Evolutionary conservation across 1,140 invertebrate genomes (phyloP), one percentile per base, ranked within the genome.

Genomic region (Drosophila kanapiae): DNA sequence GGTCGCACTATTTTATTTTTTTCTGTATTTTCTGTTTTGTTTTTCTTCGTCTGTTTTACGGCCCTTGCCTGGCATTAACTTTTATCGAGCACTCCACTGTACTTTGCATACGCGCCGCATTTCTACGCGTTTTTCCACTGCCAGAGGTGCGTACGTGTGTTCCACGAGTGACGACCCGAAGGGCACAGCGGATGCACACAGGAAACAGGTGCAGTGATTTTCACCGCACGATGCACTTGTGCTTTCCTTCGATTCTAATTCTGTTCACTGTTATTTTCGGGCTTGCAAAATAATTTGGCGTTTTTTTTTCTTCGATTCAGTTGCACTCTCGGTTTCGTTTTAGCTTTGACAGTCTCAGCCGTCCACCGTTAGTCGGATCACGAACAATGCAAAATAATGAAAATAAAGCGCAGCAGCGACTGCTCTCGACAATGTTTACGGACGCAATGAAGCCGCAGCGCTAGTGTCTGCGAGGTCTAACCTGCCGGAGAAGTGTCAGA

Each of bases 131-230:
- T 69, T 64, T 33, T 16, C 80, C 80, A 68, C 68, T 77, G 72
- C 64, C 80, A 80, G 60, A 86, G 82, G 79, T 86, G 79, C 83
- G 79, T 87, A 86, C 83, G 82, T 85, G 82, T 81, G 82, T 70
- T 48, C 47, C 80, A 56, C 69, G 54, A 27, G 47, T 47, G 29
- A n/a, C 11, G 11, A 33, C 23, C 48, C 61, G 18, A 11, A 13
- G 27, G 40, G 35, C 37, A 23, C 54, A 53, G 43, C 75, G 67
- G 80, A 83, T 84, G 71, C 74, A 48, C 64, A 70, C 83, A 79
- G 82, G 83, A 87, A 82, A 68, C 82, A 87, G 82, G 83, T 86
- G 81, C 81, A 77, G 75, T 75, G 48, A 67, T 77, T 58, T 51
- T 27, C 42, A 37, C 18, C 57, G 58, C 23, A 40, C 57, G 38